Evolutionary conservation across 2,113 vertebrate species (phyloP).

Genomic region (Sceloporus tristichus): DNA sequence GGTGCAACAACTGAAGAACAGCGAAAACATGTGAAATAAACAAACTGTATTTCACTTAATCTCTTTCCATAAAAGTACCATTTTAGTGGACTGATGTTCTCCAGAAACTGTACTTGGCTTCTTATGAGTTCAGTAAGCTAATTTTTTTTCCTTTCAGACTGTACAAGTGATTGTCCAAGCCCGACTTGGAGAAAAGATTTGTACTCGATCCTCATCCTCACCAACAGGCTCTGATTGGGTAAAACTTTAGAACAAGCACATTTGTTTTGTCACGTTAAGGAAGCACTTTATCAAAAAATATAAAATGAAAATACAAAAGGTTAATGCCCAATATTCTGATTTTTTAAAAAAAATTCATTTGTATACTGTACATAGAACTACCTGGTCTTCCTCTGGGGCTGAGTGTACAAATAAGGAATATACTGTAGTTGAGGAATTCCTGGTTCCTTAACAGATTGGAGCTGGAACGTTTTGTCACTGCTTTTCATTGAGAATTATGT

Average conservation of each 20-base stretch:
- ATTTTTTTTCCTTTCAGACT: conserved; percentile 79
- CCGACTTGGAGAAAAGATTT: conserved; percentile 97
- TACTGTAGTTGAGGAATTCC: conserved; percentile 1
- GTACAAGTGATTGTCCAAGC: conserved; percentile 99
- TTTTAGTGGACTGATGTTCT: not conserved
- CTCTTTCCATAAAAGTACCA: not conserved
- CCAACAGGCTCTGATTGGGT: conserved; percentile 99
- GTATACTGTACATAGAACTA: not conserved
- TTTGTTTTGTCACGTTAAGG: not conserved
- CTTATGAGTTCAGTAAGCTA: not conserved
- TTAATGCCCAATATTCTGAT: not conserved
- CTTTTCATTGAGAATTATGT: conserved; percentile 24
- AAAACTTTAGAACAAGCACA: conserved; percentile 57
- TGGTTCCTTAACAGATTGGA: not conserved
- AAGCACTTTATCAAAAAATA: not conserved
- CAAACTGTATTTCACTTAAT: conserved; percentile 16
- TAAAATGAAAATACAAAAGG: not conserved
- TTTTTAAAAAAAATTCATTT: not conserved
- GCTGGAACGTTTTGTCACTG: not conserved
- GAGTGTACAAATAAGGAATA: conserved; percentile 13
- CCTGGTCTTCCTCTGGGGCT: conserved; percentile 25
- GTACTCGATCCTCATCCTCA: conserved; percentile 93
- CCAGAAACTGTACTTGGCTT: conserved; percentile 7
- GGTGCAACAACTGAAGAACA: not conserved
- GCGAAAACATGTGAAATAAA: not conserved